Conservation (phyloP, 2,888 invertebrate genomes). For the Lumbricus terrestris region DNA sequence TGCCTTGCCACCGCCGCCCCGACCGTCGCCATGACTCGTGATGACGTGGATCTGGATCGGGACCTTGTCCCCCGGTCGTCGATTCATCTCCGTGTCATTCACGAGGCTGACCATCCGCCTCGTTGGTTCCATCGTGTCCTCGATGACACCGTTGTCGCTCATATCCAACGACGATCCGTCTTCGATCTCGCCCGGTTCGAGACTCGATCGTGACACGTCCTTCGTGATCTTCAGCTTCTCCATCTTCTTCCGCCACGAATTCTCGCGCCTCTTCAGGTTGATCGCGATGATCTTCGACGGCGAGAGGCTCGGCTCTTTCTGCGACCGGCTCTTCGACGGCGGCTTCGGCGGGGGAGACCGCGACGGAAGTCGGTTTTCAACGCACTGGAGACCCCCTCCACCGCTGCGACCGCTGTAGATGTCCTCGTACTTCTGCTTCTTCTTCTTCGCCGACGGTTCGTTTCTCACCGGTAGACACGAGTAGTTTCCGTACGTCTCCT, state of each 20-base stretch:
- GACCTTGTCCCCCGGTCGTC: background rate
- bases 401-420: background rate
- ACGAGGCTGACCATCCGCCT: background rate
- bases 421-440: slow-evolving; percentile 10
- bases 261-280: background rate
- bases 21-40: background rate
- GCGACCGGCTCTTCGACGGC: background rate
- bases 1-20: background rate
- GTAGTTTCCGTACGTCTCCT: background rate
- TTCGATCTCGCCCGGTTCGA: background rate
- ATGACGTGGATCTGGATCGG: slow-evolving; percentile 7
- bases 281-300: background rate
- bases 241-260: background rate
- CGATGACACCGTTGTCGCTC: background rate
- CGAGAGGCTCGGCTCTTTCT: background rate
- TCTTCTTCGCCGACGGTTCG: background rate
- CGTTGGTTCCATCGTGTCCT: background rate
- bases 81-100: background rate
- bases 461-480: background rate
- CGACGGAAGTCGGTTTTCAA: background rate
- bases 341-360: background rate
- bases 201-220: background rate
- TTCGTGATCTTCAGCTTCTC: background rate
- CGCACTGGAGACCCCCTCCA: background rate
- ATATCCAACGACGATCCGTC: background rate